Conservation (phyloP, 2,113 vertebrate species). For the Saccopteryx bilineata region DNA sequence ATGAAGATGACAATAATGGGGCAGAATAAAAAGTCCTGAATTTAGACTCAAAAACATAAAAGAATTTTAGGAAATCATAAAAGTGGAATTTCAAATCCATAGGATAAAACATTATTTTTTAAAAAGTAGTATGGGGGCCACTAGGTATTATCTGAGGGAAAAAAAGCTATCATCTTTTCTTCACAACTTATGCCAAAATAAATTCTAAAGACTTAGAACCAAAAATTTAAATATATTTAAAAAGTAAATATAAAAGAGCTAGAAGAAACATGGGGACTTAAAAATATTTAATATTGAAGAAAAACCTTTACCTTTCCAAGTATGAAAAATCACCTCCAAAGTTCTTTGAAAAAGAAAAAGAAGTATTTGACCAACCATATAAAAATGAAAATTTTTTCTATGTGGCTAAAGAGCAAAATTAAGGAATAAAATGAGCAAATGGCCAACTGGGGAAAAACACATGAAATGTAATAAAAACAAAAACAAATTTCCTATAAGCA, state of each 20-base stretch:
- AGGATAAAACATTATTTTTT: not conserved
- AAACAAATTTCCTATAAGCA: not conserved
- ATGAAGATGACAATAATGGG: not conserved
- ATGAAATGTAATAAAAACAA: not conserved
- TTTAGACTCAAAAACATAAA: not conserved
- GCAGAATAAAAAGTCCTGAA: not conserved
- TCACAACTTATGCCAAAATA: slow-evolving; percentile 26
- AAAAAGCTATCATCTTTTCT: not conserved
- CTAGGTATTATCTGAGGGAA: not conserved
- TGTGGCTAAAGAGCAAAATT: not conserved
- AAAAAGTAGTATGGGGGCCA: not conserved
- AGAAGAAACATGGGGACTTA: slow-evolving; percentile 35
- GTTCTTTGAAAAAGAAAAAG: not conserved
- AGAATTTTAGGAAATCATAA: not conserved
- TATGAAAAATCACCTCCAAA: not conserved
- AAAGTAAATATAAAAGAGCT: not conserved
- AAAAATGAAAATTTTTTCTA: slow-evolving; percentile 16
- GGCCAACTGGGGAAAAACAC: not conserved
- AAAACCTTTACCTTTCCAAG: slow-evolving; percentile 1
- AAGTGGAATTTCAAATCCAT: slow-evolving; percentile 22
- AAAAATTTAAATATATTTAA: slow-evolving; percentile 3
- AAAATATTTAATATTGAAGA: not conserved
- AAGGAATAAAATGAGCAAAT: slow-evolving; percentile 37
- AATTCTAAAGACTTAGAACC: not conserved
- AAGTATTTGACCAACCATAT: not conserved